A percentile compares a stretch with the other conserved stretches of the same genome.
phyloP scores from a whole-genome alignment of 1,140 invertebrate genomes.

The Conus betulinus region DNA sequence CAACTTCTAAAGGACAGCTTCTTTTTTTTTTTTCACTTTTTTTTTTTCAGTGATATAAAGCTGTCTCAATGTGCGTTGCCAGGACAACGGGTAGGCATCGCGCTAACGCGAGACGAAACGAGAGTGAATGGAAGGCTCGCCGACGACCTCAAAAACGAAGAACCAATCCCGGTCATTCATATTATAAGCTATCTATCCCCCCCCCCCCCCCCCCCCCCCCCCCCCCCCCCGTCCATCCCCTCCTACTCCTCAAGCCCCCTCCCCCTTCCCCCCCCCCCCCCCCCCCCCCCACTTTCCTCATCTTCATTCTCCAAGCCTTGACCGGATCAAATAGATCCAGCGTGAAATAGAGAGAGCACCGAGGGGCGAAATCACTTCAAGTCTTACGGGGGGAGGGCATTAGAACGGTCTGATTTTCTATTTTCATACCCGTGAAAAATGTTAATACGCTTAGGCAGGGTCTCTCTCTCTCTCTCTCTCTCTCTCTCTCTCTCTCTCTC shows the following conservation, averaged over 20 bases:
- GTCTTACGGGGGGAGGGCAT: not conserved
- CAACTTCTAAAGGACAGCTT: too few species aligned
- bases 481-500: not conserved
- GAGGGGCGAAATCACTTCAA: not conserved
- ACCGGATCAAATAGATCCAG: not conserved
- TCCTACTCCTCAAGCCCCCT: too few species aligned
- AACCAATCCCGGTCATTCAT: too few species aligned
- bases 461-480: not conserved
- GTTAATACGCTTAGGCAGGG: not conserved
- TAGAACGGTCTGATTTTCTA: not conserved
- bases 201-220: too few species aligned
- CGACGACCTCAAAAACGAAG: too few species aligned
- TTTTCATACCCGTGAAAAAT: not conserved
- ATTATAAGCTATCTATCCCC: too few species aligned
- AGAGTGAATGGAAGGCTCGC: not conserved
- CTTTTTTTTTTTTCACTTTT: too few species aligned
- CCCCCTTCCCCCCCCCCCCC: too few species aligned
- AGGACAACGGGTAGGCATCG: not conserved
- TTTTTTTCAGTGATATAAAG: too few species aligned
- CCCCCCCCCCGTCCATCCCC: too few species aligned
- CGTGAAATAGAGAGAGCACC: not conserved
- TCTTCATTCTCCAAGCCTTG: too few species aligned
- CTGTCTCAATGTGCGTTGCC: not conserved
- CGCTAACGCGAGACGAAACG: not conserved
- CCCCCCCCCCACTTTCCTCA: too few species aligned